phyloP scores from a whole-genome alignment of 2,113 vertebrate genomes.

The Taxidea taxus region DNA sequence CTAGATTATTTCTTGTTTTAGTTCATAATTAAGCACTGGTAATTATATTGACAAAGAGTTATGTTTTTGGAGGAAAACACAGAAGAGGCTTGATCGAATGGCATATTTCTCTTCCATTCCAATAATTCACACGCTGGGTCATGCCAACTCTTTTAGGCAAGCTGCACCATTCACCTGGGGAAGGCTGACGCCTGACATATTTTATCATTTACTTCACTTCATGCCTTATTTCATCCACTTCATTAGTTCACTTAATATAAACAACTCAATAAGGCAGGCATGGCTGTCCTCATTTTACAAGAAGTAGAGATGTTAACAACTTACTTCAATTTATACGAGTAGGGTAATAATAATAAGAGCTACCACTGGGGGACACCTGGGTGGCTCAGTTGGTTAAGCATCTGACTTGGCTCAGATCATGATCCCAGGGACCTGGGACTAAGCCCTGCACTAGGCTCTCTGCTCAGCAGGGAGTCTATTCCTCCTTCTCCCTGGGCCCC shows the following conservation, averaged over 20 bases:
- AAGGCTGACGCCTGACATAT: not conserved
- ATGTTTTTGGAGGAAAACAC: not conserved
- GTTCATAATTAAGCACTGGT: conserved; percentile 1
- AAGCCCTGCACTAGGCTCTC: not conserved
- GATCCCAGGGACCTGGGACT: not conserved
- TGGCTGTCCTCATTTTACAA: not conserved
- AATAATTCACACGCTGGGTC: not conserved
- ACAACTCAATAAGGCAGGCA: not conserved
- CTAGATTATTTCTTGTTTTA: conserved; percentile 15
- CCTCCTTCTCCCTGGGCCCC: not conserved
- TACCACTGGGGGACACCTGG: not conserved
- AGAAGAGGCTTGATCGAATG: not conserved
- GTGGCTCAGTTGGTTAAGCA: not conserved
- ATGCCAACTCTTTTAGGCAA: not conserved
- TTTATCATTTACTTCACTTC: not conserved
- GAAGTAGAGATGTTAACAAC: not conserved
- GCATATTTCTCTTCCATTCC: not conserved
- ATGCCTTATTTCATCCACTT: not conserved
- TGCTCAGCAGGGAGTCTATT: not conserved
- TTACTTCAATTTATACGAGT: not conserved
- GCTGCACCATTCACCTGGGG: not conserved
- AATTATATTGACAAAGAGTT: not conserved
- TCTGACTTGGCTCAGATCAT: not conserved
- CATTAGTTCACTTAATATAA: conserved; percentile 17
- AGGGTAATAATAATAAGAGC: not conserved